Conservation (phyloP, 1,140 invertebrate species). For the Sycobia sp. region DNA sequence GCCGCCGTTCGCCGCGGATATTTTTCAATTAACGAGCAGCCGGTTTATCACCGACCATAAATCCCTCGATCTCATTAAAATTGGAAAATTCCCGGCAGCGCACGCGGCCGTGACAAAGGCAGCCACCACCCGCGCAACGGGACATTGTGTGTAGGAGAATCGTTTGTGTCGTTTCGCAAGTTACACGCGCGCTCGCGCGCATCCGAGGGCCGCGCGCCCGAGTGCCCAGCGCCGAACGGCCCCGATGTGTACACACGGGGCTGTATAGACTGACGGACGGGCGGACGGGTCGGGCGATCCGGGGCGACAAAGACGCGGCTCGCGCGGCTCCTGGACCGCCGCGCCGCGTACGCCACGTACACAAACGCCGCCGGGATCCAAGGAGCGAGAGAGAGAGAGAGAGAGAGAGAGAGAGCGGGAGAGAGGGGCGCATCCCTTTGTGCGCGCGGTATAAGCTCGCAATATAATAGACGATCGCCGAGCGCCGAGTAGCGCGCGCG, state of each 20-base stretch:
- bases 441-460: no score
- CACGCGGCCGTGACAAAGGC: conserved; percentile 26
- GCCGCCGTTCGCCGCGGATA: conserved; percentile 2
- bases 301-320: no score
- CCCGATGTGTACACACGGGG: not conserved
- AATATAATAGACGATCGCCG: no score
- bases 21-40: conserved; percentile 25
- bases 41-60: conserved; percentile 33
- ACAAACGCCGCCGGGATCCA: no score
- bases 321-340: no score
- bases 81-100: conserved; percentile 33
- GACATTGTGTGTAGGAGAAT: conserved; percentile 34
- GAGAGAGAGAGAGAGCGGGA: no score
- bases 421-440: conserved; percentile 26
- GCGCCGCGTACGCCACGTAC: no score
- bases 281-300: no score
- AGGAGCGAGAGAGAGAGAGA: no score
- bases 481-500: no score
- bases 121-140: no score
- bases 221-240: no score
- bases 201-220: not conserved
- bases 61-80: conserved; percentile 37
- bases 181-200: conserved; percentile 14
- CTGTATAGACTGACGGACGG: not conserved
- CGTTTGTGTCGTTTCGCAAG: conserved; percentile 35